Conservation (phyloP, 2,888 invertebrate species). For the Ashinkailepas kermadecensis region DNA sequence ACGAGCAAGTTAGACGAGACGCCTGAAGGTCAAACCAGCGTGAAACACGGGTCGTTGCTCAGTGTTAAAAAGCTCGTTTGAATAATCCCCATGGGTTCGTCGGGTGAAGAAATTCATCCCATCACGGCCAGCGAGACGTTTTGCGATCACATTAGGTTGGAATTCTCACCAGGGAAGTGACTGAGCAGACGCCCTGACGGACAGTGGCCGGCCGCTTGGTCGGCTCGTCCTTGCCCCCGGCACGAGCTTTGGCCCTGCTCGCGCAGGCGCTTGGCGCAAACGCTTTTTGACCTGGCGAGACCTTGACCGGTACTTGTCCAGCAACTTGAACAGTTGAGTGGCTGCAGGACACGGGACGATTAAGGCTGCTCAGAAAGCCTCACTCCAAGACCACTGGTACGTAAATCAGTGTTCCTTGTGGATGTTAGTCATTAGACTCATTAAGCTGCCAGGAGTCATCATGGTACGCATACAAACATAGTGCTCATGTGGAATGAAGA, state of each 20-base stretch:
- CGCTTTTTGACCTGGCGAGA: too few relatives aligned
- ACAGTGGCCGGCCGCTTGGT: constrained; percentile 84
- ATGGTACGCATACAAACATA: too few relatives aligned
- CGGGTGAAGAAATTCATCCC: constrained; percentile 30
- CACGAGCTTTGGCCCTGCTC: constrained; percentile 35
- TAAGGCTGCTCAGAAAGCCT: too few relatives aligned
- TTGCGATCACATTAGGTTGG: too few relatives aligned
- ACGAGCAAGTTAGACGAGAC: not conserved
- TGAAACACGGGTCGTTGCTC: not conserved
- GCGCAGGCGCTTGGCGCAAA: too few relatives aligned
- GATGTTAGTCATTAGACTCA: constrained; percentile 17
- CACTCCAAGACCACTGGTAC: too few relatives aligned
- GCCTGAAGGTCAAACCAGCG: too few relatives aligned
- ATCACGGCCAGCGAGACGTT: constrained; percentile 55
- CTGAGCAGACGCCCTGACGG: constrained; percentile 83
- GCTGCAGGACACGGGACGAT: constrained; percentile 51
- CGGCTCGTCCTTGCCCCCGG: constrained; percentile 72
- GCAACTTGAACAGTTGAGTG: constrained; percentile 86
- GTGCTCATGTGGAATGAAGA: too few relatives aligned
- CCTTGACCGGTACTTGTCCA: constrained; percentile 97
- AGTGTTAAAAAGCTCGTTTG: constrained; percentile 32
- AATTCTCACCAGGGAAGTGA: constrained; percentile 62
- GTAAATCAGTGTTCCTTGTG: constrained; percentile 22
- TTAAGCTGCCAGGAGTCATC: not conserved
- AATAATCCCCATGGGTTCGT: constrained; percentile 17